A percentile compares a stretch with the other conserved stretches of the same genome.
These are phyloP conservation scores for Nymphalis urticae DNA, from an alignment of 2,888 invertebrate genomes.

Conservation along the genomic window DNA sequence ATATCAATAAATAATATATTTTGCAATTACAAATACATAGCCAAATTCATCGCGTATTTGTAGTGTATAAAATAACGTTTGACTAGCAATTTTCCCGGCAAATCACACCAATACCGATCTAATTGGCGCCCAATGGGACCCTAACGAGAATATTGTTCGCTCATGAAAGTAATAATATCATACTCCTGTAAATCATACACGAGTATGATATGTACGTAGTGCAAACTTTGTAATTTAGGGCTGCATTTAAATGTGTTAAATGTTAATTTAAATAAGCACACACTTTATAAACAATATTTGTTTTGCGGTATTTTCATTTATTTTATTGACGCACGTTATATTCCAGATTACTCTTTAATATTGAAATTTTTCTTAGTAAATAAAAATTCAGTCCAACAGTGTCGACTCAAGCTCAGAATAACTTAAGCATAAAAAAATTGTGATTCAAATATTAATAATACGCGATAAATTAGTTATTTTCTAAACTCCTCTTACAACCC, in stretches of 20 bases:
- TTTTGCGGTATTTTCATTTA: neutral
- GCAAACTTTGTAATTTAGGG: constrained; percentile 17
- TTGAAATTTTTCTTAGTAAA: neutral
- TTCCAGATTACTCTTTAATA: neutral
- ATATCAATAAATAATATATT: no score
- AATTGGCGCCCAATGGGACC: constrained; percentile 70
- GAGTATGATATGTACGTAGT: constrained; percentile 15
- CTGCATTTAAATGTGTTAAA: neutral
- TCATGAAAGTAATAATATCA: constrained; percentile 33
- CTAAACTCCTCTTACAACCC: no score
- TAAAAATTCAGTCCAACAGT: neutral
- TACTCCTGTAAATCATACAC: constrained; percentile 18
- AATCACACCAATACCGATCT: constrained; percentile 65
- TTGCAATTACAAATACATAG: neutral
- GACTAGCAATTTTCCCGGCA: constrained; percentile 57
- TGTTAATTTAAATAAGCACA: neutral
- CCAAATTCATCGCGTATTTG: constrained; percentile 2
- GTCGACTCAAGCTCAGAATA: neutral
- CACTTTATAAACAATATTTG: neutral
- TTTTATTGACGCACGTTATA: neutral
- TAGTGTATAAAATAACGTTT: constrained; percentile 47
- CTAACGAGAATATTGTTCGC: constrained; percentile 71
- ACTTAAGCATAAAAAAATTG: neutral
- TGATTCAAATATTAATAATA: neutral
- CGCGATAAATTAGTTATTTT: no score